phyloP scores from a whole-genome alignment of 2,888 invertebrate species.

The Rhopalosiphum nymphaeae region DNA sequence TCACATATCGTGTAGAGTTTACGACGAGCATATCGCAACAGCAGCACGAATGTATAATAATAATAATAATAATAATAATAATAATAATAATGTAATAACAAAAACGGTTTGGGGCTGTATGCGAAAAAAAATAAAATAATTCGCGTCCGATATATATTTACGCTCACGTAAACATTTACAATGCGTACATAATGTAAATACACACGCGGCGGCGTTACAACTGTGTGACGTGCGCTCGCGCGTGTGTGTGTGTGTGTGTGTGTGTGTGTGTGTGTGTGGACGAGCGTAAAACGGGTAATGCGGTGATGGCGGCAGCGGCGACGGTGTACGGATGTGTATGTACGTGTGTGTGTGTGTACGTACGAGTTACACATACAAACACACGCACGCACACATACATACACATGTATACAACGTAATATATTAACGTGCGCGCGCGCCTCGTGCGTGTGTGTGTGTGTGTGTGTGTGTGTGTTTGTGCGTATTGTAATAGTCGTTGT shows the following conservation, averaged over 20 bases:
- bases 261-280: not conserved
- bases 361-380: not conserved
- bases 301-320: not conserved
- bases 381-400: not conserved
- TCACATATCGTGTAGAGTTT: not conserved
- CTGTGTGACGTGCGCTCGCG: constrained; percentile 1
- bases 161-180: constrained; percentile 60
- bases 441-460: not conserved
- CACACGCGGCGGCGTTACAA: constrained; percentile 22
- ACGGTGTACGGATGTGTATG: not conserved
- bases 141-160: constrained; percentile 49
- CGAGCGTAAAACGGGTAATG: constrained; percentile 5
- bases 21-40: not conserved
- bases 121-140: constrained; percentile 15
- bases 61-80: too few relatives aligned
- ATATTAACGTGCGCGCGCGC: not conserved
- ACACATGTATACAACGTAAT: constrained; percentile 2
- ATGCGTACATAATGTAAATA: constrained; percentile 53
- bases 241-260: not conserved
- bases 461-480: not conserved
- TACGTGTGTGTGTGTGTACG: not conserved
- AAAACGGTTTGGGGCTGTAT: not conserved
- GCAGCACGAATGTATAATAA: not conserved
- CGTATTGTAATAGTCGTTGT: constrained; percentile 32
- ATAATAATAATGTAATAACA: not conserved